These are phyloP conservation scores for Psilopsiagon aurifrons DNA, from an alignment of 2,113 vertebrate species.

Conservation along the genomic window DNA sequence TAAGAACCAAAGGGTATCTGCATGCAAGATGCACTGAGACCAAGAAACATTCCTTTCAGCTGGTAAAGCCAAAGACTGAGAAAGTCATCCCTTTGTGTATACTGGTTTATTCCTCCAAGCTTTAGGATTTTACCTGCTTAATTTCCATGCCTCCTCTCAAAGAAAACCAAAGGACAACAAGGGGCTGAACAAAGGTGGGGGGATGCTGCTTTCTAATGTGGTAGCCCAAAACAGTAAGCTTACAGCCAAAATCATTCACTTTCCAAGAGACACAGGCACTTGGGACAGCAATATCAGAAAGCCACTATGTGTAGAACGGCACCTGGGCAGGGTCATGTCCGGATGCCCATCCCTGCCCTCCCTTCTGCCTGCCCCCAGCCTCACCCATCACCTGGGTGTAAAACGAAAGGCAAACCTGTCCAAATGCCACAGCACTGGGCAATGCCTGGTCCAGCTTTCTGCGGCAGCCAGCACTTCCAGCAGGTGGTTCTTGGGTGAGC, in stretches of 20 bases:
- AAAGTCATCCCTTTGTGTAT: not conserved
- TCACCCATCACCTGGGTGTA: not conserved
- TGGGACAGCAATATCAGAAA: not conserved
- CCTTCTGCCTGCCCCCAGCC: not conserved
- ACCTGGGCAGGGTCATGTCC: not conserved
- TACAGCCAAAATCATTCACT: not conserved
- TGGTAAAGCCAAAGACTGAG: not conserved
- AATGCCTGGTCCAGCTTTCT: not conserved
- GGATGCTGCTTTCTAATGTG: not conserved
- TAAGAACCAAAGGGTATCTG: not conserved
- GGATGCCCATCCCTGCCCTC: not conserved
- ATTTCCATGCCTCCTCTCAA: not conserved
- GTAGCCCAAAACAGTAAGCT: not conserved
- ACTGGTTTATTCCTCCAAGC: not conserved
- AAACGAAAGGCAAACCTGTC: rapidly evolving
- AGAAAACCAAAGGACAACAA: not conserved
- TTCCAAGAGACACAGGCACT: not conserved
- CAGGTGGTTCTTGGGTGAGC: rapidly evolving
- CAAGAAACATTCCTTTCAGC: not conserved
- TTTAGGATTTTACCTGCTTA: not conserved
- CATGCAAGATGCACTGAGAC: not conserved
- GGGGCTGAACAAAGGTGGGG: no score
- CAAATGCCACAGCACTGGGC: rapidly evolving
- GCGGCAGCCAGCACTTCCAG: not conserved
- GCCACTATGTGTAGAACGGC: no score